Evolutionary conservation across 1,140 invertebrate species (phyloP), one percentile per base, ranked within the genome.

Genomic region (Episyrphus balteatus): DNA sequence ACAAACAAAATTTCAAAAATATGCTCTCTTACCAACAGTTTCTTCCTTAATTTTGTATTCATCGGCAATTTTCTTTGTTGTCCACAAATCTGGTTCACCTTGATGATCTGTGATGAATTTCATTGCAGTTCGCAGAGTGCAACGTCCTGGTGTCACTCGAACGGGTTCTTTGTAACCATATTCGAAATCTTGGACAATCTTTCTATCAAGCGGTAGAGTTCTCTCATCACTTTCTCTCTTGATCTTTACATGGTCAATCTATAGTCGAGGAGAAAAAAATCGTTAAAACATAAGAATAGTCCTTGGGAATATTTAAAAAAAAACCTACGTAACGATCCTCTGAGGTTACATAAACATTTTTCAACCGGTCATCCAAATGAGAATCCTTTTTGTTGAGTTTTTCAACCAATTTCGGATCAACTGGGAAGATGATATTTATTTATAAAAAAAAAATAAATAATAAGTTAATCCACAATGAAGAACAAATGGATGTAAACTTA

Each of bases 331-430:
- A 66, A 52, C 55, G 46, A 65, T 75, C 73, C 50, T 71, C 44
- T 1, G 83, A 84, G 17, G 72, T 75, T 60, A 86, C 78, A 75
- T 76, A 85, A 68, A 86, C 76, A 58, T 78, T 62, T 66, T 79
- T 83, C 38, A 86, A 69, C 55, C 76, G 68, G 17, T 73, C 62
- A 53, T 84, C 71, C 7, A 86, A 64, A 40, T 55, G 53, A 17
- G 51, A 36, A 64, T 85, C 70, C 58, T 83, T 84, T 53, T 61
- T 73, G 21, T 72, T 64, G 15, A 77, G 64, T 50, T 75, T 74
- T 36, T 77, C 68, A 46, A 76, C 68, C 37, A 79, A 73, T 51
- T 75, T 57, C 5, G 82, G 80, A 51, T 80, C 71, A 15, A 75
- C 79, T 82, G 52, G 30, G 69, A 65, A 31, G 47, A 8, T 40